A percentile compares a stretch with the other conserved stretches of the same genome.
These are phyloP conservation scores for Ormyrus thymus DNA, from an alignment of 2,888 invertebrate species.

Conservation along the genomic window DNA sequence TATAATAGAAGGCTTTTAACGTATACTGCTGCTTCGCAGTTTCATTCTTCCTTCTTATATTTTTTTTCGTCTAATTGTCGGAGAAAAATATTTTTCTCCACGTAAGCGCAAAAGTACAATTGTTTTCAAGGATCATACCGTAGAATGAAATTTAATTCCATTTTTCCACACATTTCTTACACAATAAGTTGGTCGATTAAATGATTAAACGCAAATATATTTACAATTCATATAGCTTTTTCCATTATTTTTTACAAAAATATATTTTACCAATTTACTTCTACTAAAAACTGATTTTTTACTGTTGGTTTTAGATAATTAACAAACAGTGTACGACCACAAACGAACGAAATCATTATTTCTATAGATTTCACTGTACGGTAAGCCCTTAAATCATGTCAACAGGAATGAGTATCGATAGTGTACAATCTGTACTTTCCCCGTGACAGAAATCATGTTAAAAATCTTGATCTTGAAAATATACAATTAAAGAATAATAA, in stretches of 20 bases:
- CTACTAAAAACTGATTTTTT: constrained; percentile 34
- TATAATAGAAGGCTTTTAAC: constrained; percentile 58
- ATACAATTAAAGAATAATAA: constrained; percentile 13
- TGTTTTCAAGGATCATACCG: constrained; percentile 53
- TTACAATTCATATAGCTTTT: constrained; percentile 51
- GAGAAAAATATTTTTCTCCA: constrained; percentile 46
- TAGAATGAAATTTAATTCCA: constrained; percentile 50
- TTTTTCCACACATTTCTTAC: constrained; percentile 21
- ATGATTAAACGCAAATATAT: constrained; percentile 51
- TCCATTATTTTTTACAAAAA: constrained; percentile 49
- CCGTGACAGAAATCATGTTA: constrained; percentile 1
- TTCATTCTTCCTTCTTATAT: constrained; percentile 26
- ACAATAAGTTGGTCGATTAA: constrained; percentile 47
- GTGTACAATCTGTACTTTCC: constrained; percentile 10
- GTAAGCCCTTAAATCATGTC: constrained; percentile 49
- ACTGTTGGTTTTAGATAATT: constrained; percentile 2
- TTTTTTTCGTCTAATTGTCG: constrained; percentile 38
- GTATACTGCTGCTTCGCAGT: constrained; percentile 46
- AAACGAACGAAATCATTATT: constrained; percentile 25
- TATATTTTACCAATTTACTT: constrained; percentile 48
- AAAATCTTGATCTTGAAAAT: background rate
- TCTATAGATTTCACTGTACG: constrained; percentile 52
- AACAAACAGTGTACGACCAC: constrained; percentile 8
- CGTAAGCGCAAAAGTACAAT: constrained; percentile 51
- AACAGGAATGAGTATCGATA: constrained; percentile 44